Evolutionary conservation across 2,113 vertebrate species (phyloP), one percentile per base, ranked within the genome.

Genomic region (Tauraco erythrolophus): DNA sequence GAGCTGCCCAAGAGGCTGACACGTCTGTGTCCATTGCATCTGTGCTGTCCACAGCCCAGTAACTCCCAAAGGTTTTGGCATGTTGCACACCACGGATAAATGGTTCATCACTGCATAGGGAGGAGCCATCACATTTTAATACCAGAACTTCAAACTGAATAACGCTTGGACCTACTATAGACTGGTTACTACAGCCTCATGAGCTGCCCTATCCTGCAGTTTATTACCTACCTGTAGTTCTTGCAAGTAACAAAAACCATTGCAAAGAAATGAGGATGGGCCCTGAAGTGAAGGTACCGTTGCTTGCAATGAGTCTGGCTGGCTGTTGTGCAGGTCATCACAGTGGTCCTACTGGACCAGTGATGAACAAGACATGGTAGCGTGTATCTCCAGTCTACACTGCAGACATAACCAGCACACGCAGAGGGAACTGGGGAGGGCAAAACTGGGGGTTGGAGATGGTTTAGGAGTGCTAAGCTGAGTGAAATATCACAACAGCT

Each of bases 331-430:
- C 15, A 19, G 28, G 11, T 54, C 19, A 18, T 27, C 66, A 5
- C 27, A 9, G 1, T 10, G 53, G 13, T 45, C 70, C 70, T 51
- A 6, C 50, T 41, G 43, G 68, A 41, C 69, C 28, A n/a, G 43
- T 7, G 56, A 35, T 5, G 19, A 45, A 21, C 31, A 10, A 22
- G 37, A 28, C 10, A 2, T 0, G 3, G 45, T 2, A 37, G 45
- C 1, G 3, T 5, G 18, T 4, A 17, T 19, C n/a, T 72, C 46
- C 23, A 46, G 1, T 53, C 50, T 64, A 8, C 11, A 0, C 31
- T 45, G 53, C 54, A 56, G 76, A 11, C 13, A 0, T 7, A 23
- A 30, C 53, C 19, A 28, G 51, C 27, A 9, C 57, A 25, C 3
- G 0, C 43, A 53, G 56, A 70, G 58, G 18, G 28, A 77, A 53